phyloP scores from a whole-genome alignment of 2,113 vertebrate genomes.

The Xerus inauris region DNA sequence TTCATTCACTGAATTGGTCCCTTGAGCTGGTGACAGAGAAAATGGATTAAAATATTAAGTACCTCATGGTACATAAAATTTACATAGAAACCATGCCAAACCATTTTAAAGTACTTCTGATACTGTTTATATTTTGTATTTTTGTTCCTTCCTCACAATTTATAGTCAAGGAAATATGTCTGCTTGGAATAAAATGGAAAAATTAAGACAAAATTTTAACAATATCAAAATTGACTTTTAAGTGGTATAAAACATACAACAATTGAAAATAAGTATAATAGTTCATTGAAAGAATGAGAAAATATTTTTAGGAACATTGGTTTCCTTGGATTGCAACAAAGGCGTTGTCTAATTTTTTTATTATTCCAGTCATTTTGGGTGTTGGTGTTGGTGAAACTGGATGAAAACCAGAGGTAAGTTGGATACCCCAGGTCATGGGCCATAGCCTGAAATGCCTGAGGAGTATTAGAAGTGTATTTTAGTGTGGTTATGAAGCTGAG shows the following conservation, averaged over 20 bases:
- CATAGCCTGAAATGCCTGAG: not conserved
- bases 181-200: not conserved
- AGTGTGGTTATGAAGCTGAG: not conserved
- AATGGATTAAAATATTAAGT: not conserved
- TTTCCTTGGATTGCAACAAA: not conserved
- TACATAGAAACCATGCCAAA: not conserved
- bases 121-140: not conserved
- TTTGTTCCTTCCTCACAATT: not conserved
- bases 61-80: not conserved
- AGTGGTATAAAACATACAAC: too few relatives aligned
- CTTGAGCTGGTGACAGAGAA: not conserved
- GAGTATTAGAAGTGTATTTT: not conserved
- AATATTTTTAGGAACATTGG: not conserved
- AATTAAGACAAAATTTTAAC: not conserved
- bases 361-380: not conserved
- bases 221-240: not conserved
- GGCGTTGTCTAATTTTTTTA: not conserved
- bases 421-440: too few relatives aligned
- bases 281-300: not conserved
- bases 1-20: constrained; percentile 26
- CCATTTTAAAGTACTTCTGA: not conserved
- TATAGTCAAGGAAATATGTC: not conserved
- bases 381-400: not conserved
- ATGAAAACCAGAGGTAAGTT: constrained; percentile 50
- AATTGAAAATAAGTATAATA: not conserved